These are phyloP conservation scores for Cryptocephalus moraei DNA, from an alignment of 2,888 invertebrate species.

Conservation along the genomic window DNA sequence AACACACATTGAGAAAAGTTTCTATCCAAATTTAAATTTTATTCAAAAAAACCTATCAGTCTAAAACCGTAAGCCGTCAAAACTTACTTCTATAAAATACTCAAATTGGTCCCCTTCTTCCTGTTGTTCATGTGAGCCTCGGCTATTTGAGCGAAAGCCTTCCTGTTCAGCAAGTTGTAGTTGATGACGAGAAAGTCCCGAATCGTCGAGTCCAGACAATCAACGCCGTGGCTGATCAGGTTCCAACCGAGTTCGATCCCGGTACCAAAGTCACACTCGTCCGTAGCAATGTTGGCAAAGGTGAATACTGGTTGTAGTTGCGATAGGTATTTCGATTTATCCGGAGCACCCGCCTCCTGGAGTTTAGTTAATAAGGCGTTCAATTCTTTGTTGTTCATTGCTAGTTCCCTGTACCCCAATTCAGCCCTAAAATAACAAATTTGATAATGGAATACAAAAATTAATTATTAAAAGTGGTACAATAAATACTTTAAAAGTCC, in stretches of 20 bases:
- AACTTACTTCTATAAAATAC: constrained; percentile 29
- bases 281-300: constrained; percentile 78
- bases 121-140: constrained; percentile 66
- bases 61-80: not conserved
- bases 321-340: constrained; percentile 51
- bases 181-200: constrained; percentile 58
- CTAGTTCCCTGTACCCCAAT: constrained; percentile 67
- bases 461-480: no score
- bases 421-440: constrained; percentile 43
- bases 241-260: constrained; percentile 82
- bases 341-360: constrained; percentile 47
- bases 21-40: no score
- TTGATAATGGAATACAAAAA: no score
- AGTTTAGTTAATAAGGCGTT: constrained; percentile 60
- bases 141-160: constrained; percentile 63
- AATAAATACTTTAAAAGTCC: no score
- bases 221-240: constrained; percentile 67
- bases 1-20: no score
- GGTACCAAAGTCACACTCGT: constrained; percentile 93
- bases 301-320: constrained; percentile 70
- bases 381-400: constrained; percentile 37
- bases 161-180: constrained; percentile 64
- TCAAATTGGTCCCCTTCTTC: constrained; percentile 45
- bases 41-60: no score
- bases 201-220: constrained; percentile 55